Evolutionary conservation across 1,140 invertebrate genomes (phyloP).

Genomic region (Drosophila nannoptera): DNA sequence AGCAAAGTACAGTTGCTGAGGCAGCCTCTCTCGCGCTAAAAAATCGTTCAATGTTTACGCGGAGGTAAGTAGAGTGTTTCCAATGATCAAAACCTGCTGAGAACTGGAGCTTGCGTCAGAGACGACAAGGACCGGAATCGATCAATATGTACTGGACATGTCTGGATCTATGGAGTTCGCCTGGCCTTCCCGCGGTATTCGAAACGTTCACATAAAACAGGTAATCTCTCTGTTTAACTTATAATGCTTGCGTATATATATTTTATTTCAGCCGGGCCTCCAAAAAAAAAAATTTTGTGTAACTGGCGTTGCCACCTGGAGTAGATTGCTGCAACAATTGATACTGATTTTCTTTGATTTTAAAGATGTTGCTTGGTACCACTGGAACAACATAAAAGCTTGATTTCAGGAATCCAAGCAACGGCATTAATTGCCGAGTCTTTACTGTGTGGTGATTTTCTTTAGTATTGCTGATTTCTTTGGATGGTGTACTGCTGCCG

Average conservation of each 20-base stretch:
- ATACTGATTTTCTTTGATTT: background rate
- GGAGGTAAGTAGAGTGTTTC: conserved; percentile 64
- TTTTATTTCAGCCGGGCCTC: background rate
- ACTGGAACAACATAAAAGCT: conserved; percentile 64
- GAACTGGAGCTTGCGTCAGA: background rate
- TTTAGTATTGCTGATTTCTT: no score
- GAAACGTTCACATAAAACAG: conserved; percentile 21
- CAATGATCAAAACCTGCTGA: conserved; percentile 2
- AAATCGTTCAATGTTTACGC: background rate
- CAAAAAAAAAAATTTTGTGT: no score
- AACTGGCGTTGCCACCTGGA: conserved; percentile 11
- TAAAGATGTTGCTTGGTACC: conserved; percentile 54
- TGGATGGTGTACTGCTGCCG: no score
- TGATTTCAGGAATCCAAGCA: conserved; percentile 38
- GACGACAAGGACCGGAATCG: background rate
- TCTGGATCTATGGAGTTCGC: background rate
- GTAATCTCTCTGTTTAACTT: conserved; percentile 21
- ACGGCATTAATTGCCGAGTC: conserved; percentile 69
- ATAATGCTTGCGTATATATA: conserved; percentile 1
- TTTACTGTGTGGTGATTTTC: background rate
- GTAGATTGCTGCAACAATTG: background rate
- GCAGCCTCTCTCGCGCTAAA: conserved; percentile 42
- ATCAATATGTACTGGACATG: background rate
- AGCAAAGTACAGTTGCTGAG: conserved; percentile 22
- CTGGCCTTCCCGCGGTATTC: background rate